These are phyloP conservation scores for Aphaenogaster floridana DNA, from an alignment of 1,140 invertebrate species.

Conservation along the genomic window DNA sequence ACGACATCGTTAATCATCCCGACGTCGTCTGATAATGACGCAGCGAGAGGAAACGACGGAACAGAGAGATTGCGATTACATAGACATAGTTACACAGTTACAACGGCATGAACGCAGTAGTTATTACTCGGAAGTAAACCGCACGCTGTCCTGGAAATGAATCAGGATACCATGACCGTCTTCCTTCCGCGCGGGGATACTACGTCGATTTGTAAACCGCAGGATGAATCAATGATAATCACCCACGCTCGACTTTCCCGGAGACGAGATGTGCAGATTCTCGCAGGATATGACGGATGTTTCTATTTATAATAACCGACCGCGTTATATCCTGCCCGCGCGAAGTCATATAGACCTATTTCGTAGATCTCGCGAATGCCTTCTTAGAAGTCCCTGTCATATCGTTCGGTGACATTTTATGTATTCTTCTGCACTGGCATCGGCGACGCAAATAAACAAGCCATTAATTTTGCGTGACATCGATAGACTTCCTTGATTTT, in stretches of 20 bases:
- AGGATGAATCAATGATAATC: constrained; percentile 67
- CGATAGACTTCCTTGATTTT: background rate
- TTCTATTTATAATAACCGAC: constrained; percentile 67
- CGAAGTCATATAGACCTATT: constrained; percentile 4
- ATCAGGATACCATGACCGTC: constrained; percentile 41
- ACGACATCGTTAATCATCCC: constrained; percentile 53
- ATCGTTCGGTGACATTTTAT: background rate
- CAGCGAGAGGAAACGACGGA: constrained; percentile 38
- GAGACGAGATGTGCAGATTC: constrained; percentile 21
- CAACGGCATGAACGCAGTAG: background rate
- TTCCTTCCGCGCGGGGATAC: constrained; percentile 22
- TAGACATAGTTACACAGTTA: background rate
- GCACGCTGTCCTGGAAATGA: constrained; percentile 58
- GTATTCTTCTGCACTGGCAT: background rate
- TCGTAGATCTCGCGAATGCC: constrained; percentile 7
- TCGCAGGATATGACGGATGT: constrained; percentile 70
- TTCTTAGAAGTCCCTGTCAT: constrained; percentile 20
- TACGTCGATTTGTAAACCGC: constrained; percentile 13
- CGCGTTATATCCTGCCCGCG: constrained; percentile 63
- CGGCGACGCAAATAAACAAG: background rate
- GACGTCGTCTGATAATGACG: constrained; percentile 39
- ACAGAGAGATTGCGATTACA: constrained; percentile 26
- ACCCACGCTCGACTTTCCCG: constrained; percentile 61
- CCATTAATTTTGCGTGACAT: background rate
- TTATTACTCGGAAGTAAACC: constrained; percentile 53